A percentile compares a stretch with the other conserved stretches of the same genome.
These are phyloP conservation scores for Euura lappo DNA, from an alignment of 1,140 invertebrate species.

Conservation along the genomic window DNA sequence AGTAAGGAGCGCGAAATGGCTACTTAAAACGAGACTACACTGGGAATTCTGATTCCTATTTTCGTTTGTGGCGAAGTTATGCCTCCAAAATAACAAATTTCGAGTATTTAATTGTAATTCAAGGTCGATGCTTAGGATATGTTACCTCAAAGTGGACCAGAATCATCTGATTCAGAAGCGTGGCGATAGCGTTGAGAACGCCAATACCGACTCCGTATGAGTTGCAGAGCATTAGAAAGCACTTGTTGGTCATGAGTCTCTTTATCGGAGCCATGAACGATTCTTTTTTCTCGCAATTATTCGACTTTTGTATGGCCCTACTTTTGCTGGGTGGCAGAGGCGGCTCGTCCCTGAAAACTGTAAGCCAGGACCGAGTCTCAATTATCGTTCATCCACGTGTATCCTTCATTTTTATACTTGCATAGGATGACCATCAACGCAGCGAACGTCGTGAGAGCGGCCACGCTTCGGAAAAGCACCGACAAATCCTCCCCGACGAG, in stretches of 20 bases:
- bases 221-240: slow-evolving; percentile 65
- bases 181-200: slow-evolving; percentile 72
- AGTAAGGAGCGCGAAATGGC: background rate
- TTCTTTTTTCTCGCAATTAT: slow-evolving; percentile 19
- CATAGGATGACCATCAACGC: slow-evolving; percentile 65
- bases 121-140: no score
- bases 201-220: slow-evolving; percentile 74
- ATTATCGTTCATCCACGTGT: no score
- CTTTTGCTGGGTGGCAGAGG: slow-evolving; percentile 61
- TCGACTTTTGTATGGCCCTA: slow-evolving; percentile 27
- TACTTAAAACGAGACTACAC: background rate
- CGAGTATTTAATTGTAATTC: no score
- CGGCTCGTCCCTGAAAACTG: slow-evolving; percentile 66
- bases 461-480: slow-evolving; percentile 53
- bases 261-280: slow-evolving; percentile 29
- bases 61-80: no score
- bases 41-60: no score
- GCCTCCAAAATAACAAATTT: background rate
- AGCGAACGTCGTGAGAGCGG: slow-evolving; percentile 57
- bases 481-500: slow-evolving; percentile 49
- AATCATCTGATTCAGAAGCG: slow-evolving; percentile 68
- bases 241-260: slow-evolving; percentile 60
- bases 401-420: slow-evolving; percentile 51
- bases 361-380: no score
- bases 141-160: slow-evolving; percentile 65